Percentiles rank a stretch among this genome's conserved stretches.
Conservation (phyloP, 2,797 vertebrate genomes). For the Delichon dasypus region DNA sequence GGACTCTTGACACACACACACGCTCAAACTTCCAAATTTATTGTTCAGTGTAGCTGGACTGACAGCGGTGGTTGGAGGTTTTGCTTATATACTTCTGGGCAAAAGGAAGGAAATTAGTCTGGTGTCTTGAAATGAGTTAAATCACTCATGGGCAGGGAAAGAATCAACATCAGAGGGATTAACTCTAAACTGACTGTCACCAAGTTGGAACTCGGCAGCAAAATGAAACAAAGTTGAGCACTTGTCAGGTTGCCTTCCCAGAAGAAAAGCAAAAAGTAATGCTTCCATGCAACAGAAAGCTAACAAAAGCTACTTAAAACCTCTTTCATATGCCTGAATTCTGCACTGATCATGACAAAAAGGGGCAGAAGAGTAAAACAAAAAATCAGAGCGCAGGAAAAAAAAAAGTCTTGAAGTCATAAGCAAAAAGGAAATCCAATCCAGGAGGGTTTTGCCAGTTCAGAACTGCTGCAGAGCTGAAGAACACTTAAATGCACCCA, state of each 20-base stretch:
- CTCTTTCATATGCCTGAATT: neutral
- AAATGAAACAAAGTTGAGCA: neutral
- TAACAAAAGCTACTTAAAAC: neutral
- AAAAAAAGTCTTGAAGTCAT: neutral
- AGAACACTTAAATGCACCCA: neutral
- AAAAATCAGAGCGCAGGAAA: neutral
- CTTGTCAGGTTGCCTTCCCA: neutral
- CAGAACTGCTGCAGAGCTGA: neutral
- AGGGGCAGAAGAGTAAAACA: neutral
- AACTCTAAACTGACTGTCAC: neutral
- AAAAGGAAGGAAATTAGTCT: neutral
- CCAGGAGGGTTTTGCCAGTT: neutral
- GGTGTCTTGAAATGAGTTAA: neutral
- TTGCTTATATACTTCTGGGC: neutral
- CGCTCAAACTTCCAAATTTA: neutral
- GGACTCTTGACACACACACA: neutral
- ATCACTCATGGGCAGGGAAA: neutral
- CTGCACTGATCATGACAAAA: neutral
- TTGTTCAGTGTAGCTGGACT: fast-evolving
- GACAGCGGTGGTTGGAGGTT: neutral
- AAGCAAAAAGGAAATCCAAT: neutral
- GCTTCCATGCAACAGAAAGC: neutral
- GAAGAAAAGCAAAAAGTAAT: neutral
- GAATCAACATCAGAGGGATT: neutral
- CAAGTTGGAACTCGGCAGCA: neutral